Percentiles rank a stretch among this genome's conserved stretches.
phyloP scores from a whole-genome alignment of 1,140 invertebrate genomes.

The Drosophila willistoni region DNA sequence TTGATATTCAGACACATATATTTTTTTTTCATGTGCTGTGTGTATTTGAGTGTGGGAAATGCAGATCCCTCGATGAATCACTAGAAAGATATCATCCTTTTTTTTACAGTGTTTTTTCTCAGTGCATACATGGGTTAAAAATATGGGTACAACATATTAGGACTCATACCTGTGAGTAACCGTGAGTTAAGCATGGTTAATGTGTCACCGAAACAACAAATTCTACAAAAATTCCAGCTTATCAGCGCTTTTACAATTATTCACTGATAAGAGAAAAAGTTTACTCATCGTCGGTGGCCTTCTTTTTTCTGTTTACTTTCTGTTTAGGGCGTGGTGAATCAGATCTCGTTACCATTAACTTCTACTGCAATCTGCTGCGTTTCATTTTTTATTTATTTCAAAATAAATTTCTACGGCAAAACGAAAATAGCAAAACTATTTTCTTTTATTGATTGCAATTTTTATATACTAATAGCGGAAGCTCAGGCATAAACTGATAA shows the following conservation, averaged over 20 bases:
- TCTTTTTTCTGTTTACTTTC: constrained; percentile 27
- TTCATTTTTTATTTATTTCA: background rate
- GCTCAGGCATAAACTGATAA: constrained; percentile 63
- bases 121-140: background rate
- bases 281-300: constrained; percentile 68
- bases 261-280: constrained; percentile 50
- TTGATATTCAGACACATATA: background rate
- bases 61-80: background rate
- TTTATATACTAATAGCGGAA: constrained; percentile 69
- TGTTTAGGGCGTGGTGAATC: constrained; percentile 38
- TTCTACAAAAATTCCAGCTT: constrained; percentile 61
- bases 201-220: constrained; percentile 17
- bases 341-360: background rate
- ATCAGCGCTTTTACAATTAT: constrained; percentile 52
- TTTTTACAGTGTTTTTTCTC: background rate
- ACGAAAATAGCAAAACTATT: background rate
- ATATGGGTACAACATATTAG: background rate
- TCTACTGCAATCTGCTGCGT: too few relatives aligned
- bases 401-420: background rate
- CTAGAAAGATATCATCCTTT: background rate
- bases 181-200: background rate
- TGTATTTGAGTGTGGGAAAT: background rate
- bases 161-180: background rate
- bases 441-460: constrained; percentile 49
- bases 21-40: background rate